Percentiles rank a stretch among this genome's conserved stretches.
These are phyloP conservation scores for Lasioglossum oenotherae DNA, from an alignment of 2,888 invertebrate genomes.

Conservation along the genomic window DNA sequence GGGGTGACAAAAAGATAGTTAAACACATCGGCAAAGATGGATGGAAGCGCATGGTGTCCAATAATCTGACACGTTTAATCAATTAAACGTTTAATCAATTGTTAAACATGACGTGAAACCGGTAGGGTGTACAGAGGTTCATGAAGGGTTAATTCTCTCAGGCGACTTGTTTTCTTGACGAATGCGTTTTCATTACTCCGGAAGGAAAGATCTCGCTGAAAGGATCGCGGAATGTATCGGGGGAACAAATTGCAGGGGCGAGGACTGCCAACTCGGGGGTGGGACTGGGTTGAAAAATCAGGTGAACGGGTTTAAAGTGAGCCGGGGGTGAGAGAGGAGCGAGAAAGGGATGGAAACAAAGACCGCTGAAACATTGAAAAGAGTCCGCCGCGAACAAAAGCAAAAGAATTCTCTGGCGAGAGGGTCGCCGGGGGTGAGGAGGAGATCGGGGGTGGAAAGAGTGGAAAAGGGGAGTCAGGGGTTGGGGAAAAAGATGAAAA, in stretches of 20 bases:
- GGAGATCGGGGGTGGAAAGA: not conserved
- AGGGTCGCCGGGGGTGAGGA: not conserved
- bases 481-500: not conserved
- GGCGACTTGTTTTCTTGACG: not conserved
- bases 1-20: too few relatives aligned
- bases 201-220: not conserved
- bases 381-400: constrained; percentile 15
- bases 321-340: not conserved
- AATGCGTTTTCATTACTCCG: not conserved
- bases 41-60: too few relatives aligned
- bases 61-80: too few relatives aligned
- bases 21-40: too few relatives aligned
- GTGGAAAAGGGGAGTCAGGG: not conserved
- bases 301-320: not conserved
- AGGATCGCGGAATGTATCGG: not conserved
- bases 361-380: constrained; percentile 42
- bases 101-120: too few relatives aligned
- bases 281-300: not conserved
- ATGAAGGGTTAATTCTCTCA: not conserved
- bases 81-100: too few relatives aligned
- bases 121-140: too few relatives aligned
- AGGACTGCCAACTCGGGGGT: not conserved
- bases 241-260: not conserved
- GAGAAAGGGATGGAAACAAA: not conserved
- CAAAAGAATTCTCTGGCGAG: not conserved